Base-by-base conservation (phyloP, 1,140 invertebrate genomes). In the Eupristina koningsbergeri region DNA sequence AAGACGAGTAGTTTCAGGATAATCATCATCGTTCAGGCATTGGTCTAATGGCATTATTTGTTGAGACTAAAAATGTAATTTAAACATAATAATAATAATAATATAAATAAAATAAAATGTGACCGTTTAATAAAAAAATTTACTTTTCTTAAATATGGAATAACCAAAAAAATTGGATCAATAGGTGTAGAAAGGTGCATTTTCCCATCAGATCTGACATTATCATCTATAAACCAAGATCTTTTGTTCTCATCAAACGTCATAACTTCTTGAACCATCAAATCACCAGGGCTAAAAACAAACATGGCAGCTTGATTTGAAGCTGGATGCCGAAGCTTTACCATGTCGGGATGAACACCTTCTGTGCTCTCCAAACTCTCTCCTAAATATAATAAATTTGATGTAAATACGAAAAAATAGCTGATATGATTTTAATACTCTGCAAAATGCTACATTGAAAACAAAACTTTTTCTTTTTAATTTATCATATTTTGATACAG, bases 161-260 rank as follows among this genome's bases (percentile, higher is more conserved):
- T 87, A 83, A 91, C 92, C 89, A 96, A 91, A 90, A 96, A 96
- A 80, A 96, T 93, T 47, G 95, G 94, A 92, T 97, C 95, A 63
- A 96, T 92, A 5, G 95, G 95, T 58, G 95, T 95, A 22, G 94
- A 94, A 61, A 96, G 91, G 82, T 95, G 93, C 87, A 96, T 93
- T 88, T 94, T 95, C 39, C 96, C 96, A 93, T 96, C 95, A 69
- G 95, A 96, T 90, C 95, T 96, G 0, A 96, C 95, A 87, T 94
- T 93, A 80, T 95, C 94, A 87, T 95, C 93, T 45, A 96, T 93
- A 82, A 96, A 94, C 95, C 95, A 96, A 29, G 95, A 95, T 81
- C 95, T 93, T 84, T 94, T 93, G 36, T 93, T 93, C 88, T 96
- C 95, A 50, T 93, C 92, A 85, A 95, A 96, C 61, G 95, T 95